Evolutionary conservation across 2,888 invertebrate species (phyloP).

Genomic region (Agapetus fuscipes): DNA sequence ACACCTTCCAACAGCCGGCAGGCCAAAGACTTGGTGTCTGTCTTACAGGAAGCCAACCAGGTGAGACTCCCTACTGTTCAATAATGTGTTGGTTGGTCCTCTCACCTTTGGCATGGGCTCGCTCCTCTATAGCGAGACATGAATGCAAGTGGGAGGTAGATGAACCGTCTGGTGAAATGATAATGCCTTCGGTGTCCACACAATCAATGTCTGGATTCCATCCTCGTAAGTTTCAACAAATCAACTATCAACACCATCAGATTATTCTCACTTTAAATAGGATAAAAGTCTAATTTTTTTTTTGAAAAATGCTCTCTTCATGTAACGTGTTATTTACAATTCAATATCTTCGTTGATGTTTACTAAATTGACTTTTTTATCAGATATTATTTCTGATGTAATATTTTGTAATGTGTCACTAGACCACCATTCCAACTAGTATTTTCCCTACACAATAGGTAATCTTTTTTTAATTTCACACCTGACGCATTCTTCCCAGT

Average conservation of each 20-base stretch:
- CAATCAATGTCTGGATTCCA: conserved; percentile 61
- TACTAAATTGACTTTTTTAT: too few species aligned
- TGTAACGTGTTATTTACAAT: too few species aligned
- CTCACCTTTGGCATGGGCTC: conserved; percentile 68
- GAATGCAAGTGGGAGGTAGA: conserved; percentile 69
- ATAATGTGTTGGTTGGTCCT: conserved; percentile 32
- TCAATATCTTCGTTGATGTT: too few species aligned
- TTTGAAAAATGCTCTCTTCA: too few species aligned
- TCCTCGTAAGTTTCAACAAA: conserved; percentile 60
- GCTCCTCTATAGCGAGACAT: conserved; percentile 55
- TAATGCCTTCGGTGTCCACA: conserved; percentile 74
- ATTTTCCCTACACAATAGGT: too few species aligned
- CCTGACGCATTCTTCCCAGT: too few species aligned
- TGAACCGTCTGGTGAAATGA: conserved; percentile 42
- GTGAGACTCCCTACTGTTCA: conserved; percentile 30
- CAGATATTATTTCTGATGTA: too few species aligned
- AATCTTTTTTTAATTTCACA: too few species aligned
- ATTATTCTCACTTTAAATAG: too few species aligned
- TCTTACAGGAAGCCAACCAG: conserved; percentile 85
- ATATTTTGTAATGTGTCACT: too few species aligned
- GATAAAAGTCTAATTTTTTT: too few species aligned
- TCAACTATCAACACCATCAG: conserved; percentile 6
- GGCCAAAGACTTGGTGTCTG: conserved; percentile 80
- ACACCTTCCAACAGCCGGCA: conserved; percentile 81
- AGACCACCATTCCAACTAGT: too few species aligned